Evolutionary conservation across 2,888 invertebrate genomes (phyloP).

Genomic region (Dryocosmus kuriphilus): DNA sequence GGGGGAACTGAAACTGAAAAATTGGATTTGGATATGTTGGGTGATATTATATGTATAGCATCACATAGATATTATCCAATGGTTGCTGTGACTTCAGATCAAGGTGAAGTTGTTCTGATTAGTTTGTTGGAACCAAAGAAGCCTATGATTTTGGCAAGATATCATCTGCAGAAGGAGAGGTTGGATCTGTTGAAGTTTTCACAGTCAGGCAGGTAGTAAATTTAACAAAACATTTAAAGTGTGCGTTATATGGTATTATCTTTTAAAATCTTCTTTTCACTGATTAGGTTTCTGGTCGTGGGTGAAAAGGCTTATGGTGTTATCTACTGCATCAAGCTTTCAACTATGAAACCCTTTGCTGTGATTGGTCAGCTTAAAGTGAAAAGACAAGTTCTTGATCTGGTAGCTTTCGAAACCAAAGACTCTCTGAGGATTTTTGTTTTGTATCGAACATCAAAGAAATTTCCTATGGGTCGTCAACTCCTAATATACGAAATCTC

Average conservation of each 20-base stretch:
- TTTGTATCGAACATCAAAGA: not conserved
- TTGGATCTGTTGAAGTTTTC: slow-evolving; percentile 71
- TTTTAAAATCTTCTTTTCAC: not conserved
- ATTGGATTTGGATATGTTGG: slow-evolving; percentile 58
- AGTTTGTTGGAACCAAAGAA: slow-evolving; percentile 56
- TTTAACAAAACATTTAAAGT: slow-evolving; percentile 25
- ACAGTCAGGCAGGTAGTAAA: slow-evolving; percentile 59
- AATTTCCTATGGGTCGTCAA: not conserved
- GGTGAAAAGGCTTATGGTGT: slow-evolving; percentile 62
- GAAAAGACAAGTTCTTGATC: not conserved
- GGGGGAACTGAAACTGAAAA: slow-evolving; percentile 59
- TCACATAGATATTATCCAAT: slow-evolving; percentile 70
- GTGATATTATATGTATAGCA: slow-evolving; percentile 57
- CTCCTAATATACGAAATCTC: not conserved
- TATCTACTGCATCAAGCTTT: slow-evolving; percentile 65
- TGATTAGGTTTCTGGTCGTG: slow-evolving; percentile 58
- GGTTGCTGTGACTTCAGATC: slow-evolving; percentile 57
- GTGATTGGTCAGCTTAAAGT: not conserved
- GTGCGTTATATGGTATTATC: slow-evolving; percentile 39
- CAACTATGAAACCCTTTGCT: not conserved
- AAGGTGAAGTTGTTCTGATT: slow-evolving; percentile 66
- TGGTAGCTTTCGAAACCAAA: slow-evolving; percentile 3
- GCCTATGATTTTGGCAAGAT: slow-evolving; percentile 60
- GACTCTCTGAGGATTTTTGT: not conserved
- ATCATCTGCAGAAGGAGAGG: slow-evolving; percentile 60